Percentiles rank a stretch among this genome's conserved stretches.
These are phyloP conservation scores for Lepilemur septentrionalis DNA, from an alignment of 2,797 vertebrate genomes.

Conservation along the genomic window DNA sequence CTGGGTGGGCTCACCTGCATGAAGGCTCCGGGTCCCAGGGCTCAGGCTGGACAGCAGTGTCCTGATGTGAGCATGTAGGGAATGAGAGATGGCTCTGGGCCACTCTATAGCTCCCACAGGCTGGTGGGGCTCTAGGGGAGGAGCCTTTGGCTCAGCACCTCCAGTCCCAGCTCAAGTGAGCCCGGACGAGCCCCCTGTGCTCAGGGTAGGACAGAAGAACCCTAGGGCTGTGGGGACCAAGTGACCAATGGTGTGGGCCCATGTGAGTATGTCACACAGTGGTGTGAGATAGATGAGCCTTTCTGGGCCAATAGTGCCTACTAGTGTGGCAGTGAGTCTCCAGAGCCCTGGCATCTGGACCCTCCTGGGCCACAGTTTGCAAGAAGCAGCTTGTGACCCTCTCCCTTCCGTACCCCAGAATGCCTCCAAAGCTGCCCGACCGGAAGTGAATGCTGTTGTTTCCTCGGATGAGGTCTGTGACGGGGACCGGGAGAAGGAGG, in stretches of 20 bases:
- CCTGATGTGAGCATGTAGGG: background rate
- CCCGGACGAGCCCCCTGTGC: background rate
- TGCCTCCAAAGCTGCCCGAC: constrained; percentile 92
- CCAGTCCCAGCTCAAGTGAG: background rate
- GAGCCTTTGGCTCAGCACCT: background rate
- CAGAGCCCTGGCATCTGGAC: background rate
- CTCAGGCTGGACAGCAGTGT: background rate
- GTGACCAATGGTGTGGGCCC: too few species aligned
- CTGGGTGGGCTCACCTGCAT: background rate
- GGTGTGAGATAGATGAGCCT: background rate
- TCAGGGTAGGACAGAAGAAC: background rate
- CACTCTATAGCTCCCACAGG: fast-evolving
- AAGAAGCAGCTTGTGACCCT: background rate
- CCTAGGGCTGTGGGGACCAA: background rate
- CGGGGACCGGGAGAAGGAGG: constrained; percentile 87
- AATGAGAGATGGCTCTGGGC: background rate
- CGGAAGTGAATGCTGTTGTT: constrained; percentile 88
- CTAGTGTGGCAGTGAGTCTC: background rate
- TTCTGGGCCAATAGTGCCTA: background rate
- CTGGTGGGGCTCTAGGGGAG: background rate
- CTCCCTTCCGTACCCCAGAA: constrained; percentile 83
- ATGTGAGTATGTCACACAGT: background rate
- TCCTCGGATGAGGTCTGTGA: constrained; percentile 88
- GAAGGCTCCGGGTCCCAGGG: background rate
- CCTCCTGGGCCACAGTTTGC: background rate